Evolutionary conservation across 2,888 invertebrate genomes (phyloP).

Genomic region (Hydraecia micacea): DNA sequence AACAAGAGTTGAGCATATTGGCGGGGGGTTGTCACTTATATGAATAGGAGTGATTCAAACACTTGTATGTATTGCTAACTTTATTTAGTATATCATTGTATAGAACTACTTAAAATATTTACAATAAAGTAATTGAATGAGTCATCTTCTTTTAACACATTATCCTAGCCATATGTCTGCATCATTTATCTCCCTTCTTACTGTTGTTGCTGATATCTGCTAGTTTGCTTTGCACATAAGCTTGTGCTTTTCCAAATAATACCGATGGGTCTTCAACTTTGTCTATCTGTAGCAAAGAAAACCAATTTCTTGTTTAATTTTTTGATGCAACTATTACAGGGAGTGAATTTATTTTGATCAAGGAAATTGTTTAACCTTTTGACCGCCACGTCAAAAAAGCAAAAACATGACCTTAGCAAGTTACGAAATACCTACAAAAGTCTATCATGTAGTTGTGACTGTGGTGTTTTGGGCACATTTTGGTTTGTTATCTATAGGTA

Average conservation of each 20-base stretch:
- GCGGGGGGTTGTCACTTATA: conserved; percentile 94
- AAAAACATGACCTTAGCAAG: too few species aligned
- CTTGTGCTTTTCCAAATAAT: conserved; percentile 92
- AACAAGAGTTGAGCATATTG: conserved; percentile 95
- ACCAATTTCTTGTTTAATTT: accelerated
- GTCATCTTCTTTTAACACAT: conserved; percentile 45
- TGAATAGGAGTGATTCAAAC: conserved; percentile 73
- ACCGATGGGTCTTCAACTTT: conserved; percentile 95
- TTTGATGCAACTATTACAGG: too few species aligned
- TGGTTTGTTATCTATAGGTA: too few species aligned
- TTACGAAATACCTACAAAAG: too few species aligned
- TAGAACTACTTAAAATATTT: conserved; percentile 83
- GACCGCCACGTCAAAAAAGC: too few species aligned
- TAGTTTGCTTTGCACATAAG: conserved; percentile 92
- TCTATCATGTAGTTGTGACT: too few species aligned
- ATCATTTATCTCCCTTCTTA: conserved; percentile 80
- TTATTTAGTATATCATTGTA: conserved; percentile 78
- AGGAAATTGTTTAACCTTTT: conserved; percentile 26
- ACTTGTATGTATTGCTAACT: conserved; percentile 71
- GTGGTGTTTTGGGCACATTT: too few species aligned
- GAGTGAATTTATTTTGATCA: background rate
- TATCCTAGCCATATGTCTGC: conserved; percentile 55
- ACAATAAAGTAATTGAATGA: conserved; percentile 75
- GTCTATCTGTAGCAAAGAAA: conserved; percentile 91
- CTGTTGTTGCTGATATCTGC: conserved; percentile 76